Base-by-base conservation (phyloP, 2,797 vertebrate species). In the Centroberyx gerrardi region DNA sequence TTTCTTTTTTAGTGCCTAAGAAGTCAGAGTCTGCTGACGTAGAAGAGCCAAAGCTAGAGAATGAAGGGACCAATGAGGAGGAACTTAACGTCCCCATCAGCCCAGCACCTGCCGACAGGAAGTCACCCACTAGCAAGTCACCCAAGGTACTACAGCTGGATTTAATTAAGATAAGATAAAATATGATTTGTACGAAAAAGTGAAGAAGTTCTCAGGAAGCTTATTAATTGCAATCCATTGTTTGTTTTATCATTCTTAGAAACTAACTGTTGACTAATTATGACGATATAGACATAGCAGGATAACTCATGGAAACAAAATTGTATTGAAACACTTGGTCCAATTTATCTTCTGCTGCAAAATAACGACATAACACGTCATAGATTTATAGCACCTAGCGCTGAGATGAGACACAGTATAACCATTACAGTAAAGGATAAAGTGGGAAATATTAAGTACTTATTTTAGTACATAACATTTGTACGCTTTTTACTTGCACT, bases 41-140 rank as follows among this genome's bases (percentile, higher is more conserved):
- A 14, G 98, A 99, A 85, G 97, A 98, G 91, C 94, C 95, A 71
- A 99, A 99, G 92, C 95, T 98, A 82, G 97, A 97, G 87, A 97
- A 97, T 0, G 97, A 98, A 86, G 98, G 96, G 87, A 96, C 96
- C 90, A 97, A 97, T 87, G 95, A 96, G 84, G 98, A 97, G 80
- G 98, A 97, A 78, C 62, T 96, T 85, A 90, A 94, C 72, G 95
- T 97, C 66, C 92, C 97, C 73, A 96, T 96, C 70, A 97, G 93
- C 85, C 96, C 97, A 18, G 71, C 95, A 40, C 91, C 96, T 74
- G 88, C 96, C 31, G 97, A 98, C 84, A 97, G 97, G 93, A 98
- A 96, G 62, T 94, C 95, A 0, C 87, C 96, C 48, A 84, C 96
- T 18, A 92, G 95, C 79, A 98, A 95, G 80, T 96, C 96, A 0